These are phyloP conservation scores for Eristalis tenax DNA, from an alignment of 2,888 invertebrate species.

Conservation along the genomic window DNA sequence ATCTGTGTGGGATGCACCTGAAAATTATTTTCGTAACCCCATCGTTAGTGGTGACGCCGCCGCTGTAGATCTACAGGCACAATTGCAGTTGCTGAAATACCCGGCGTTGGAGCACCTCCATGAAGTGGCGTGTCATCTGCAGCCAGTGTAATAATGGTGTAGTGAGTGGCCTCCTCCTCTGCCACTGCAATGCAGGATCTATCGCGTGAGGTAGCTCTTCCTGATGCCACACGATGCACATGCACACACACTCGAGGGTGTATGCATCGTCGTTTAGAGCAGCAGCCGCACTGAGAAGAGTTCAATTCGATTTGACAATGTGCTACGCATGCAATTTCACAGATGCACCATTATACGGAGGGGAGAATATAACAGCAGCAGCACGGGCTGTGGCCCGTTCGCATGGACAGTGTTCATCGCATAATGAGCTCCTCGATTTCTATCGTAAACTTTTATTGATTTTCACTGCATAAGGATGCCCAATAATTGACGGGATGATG, in stretches of 20 bases:
- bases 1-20: neutral
- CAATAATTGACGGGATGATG: neutral
- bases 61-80: neutral
- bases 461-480: slow-evolving; percentile 21
- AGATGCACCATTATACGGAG: neutral
- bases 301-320: slow-evolving; percentile 14
- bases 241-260: neutral
- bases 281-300: neutral
- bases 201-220: neutral
- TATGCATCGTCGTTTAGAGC: neutral
- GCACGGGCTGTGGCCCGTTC: neutral
- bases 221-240: neutral
- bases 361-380: too few species aligned
- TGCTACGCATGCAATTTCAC: slow-evolving; percentile 14
- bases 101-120: neutral
- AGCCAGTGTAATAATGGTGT: slow-evolving; percentile 14
- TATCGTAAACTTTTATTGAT: slow-evolving; percentile 40
- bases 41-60: slow-evolving; percentile 16
- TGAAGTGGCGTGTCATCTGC: slow-evolving; percentile 27
- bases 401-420: neutral
- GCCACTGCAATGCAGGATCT: neutral
- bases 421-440: slow-evolving; percentile 11
- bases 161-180: neutral
- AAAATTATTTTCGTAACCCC: slow-evolving; percentile 15
- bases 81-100: neutral